These are phyloP conservation scores for Neoitamus cyanurus DNA, from an alignment of 2,888 invertebrate genomes.

Conservation along the genomic window DNA sequence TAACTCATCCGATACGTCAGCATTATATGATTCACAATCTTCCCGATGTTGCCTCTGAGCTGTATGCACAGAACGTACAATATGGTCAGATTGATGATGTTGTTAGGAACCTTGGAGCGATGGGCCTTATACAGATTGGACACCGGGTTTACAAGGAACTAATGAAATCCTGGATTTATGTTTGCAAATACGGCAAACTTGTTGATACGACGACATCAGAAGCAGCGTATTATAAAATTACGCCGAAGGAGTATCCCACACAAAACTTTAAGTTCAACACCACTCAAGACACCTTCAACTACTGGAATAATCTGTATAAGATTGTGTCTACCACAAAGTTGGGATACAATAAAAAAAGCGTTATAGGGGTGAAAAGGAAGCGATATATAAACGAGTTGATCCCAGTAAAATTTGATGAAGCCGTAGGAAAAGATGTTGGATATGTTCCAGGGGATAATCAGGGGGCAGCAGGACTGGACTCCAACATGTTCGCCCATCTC, in stretches of 20 bases:
- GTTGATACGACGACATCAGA: slow-evolving; percentile 75
- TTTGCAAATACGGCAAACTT: slow-evolving; percentile 73
- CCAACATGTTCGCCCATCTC: slow-evolving; percentile 74
- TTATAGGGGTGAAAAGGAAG: slow-evolving; percentile 55
- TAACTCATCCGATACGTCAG: slow-evolving; percentile 75
- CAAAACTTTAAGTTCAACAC: slow-evolving; percentile 70
- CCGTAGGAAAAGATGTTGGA: slow-evolving; percentile 68
- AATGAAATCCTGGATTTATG: slow-evolving; percentile 76
- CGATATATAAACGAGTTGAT: background rate
- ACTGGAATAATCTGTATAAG: slow-evolving; percentile 77
- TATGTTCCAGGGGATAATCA: slow-evolving; percentile 77
- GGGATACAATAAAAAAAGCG: slow-evolving; percentile 55
- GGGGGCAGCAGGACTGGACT: slow-evolving; percentile 80
- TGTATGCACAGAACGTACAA: slow-evolving; percentile 37
- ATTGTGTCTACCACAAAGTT: slow-evolving; percentile 76
- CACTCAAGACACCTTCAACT: slow-evolving; percentile 70
- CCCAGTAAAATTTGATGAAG: slow-evolving; percentile 57
- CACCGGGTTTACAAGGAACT: slow-evolving; percentile 72
- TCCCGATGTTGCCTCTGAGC: slow-evolving; percentile 63
- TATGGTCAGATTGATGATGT: slow-evolving; percentile 67
- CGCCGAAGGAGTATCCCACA: slow-evolving; percentile 69
- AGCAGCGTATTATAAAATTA: slow-evolving; percentile 72
- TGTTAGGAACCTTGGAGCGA: slow-evolving; percentile 71
- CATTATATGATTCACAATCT: slow-evolving; percentile 74
- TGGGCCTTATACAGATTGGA: slow-evolving; percentile 78